These are phyloP conservation scores for Gobiocypris rarus DNA, from an alignment of 2,113 vertebrate species.

Conservation along the genomic window DNA sequence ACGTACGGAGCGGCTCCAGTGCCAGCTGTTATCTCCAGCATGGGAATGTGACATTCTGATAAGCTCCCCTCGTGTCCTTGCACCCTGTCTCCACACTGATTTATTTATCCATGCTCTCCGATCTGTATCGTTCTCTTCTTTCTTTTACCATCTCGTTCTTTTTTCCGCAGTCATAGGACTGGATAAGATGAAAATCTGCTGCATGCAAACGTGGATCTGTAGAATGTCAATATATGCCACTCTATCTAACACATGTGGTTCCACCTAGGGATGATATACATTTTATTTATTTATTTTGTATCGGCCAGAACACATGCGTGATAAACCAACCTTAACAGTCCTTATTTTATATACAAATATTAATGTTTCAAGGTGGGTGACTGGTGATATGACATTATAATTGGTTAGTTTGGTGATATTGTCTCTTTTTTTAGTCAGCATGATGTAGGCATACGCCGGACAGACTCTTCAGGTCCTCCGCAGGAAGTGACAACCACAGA, in stretches of 20 bases:
- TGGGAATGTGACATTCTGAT: constrained; percentile 48
- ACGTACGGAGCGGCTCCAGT: neutral
- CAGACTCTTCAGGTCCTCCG: neutral
- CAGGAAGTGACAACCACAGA: neutral
- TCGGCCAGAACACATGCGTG: too few species aligned
- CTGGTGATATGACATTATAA: neutral
- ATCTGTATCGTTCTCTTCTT: constrained; percentile 17
- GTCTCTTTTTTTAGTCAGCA: neutral
- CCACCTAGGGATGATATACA: neutral
- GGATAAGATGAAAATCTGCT: neutral
- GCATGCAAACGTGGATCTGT: neutral
- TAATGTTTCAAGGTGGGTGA: neutral
- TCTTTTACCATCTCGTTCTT: constrained; percentile 8
- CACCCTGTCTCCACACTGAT: constrained; percentile 2
- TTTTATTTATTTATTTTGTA: too few species aligned
- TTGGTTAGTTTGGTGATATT: neutral
- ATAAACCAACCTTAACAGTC: neutral
- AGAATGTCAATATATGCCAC: neutral
- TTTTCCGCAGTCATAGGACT: constrained; percentile 6
- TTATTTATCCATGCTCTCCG: constrained; percentile 28
- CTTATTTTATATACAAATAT: neutral
- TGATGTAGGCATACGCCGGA: constrained; percentile 1
- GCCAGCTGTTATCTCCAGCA: constrained; percentile 44
- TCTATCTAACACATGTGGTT: neutral
- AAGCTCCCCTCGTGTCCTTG: constrained; percentile 9